A percentile compares a stretch with the other conserved stretches of the same genome.
Conservation (phyloP, 2,888 invertebrate genomes). For the Falcaria lacertinaria region DNA sequence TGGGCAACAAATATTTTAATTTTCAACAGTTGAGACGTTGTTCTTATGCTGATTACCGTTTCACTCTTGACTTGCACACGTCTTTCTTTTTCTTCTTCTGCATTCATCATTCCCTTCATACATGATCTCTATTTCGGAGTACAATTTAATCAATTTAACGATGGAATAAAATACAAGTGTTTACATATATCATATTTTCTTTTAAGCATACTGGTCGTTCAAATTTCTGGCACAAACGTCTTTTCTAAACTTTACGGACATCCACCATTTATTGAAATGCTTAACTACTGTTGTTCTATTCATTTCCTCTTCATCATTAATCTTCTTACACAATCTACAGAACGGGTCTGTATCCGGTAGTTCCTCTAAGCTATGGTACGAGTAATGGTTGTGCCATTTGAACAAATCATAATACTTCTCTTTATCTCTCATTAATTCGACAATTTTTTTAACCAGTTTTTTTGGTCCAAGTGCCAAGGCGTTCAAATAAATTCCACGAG, state of each 20-base stretch:
- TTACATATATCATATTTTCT: too few relatives aligned
- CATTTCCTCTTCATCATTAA: slow-evolving; percentile 17
- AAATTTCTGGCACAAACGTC: not conserved
- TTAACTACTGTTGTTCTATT: not conserved
- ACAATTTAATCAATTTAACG: too few relatives aligned
- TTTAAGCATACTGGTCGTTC: not conserved
- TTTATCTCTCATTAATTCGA: not conserved
- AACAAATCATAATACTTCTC: slow-evolving; percentile 24
- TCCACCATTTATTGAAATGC: not conserved
- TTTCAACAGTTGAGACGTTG: too few relatives aligned
- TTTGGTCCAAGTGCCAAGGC: not conserved
- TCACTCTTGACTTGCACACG: too few relatives aligned
- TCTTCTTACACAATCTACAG: slow-evolving; percentile 29
- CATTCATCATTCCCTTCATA: too few relatives aligned
- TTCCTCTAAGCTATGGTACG: slow-evolving; percentile 21
- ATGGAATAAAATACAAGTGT: too few relatives aligned
- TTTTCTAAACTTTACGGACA: not conserved
- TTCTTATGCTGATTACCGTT: too few relatives aligned
- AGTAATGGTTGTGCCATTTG: slow-evolving; percentile 33
- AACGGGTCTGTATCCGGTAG: slow-evolving; percentile 25
- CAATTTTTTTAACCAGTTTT: not conserved
- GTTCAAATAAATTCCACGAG: not conserved
- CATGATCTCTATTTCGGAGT: too few relatives aligned
- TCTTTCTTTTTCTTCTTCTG: too few relatives aligned
- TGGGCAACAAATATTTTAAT: too few relatives aligned